Percentiles rank a stretch among this genome's conserved stretches.
Conservation (phyloP, 2,888 invertebrate species). For the Metalampra italica region DNA sequence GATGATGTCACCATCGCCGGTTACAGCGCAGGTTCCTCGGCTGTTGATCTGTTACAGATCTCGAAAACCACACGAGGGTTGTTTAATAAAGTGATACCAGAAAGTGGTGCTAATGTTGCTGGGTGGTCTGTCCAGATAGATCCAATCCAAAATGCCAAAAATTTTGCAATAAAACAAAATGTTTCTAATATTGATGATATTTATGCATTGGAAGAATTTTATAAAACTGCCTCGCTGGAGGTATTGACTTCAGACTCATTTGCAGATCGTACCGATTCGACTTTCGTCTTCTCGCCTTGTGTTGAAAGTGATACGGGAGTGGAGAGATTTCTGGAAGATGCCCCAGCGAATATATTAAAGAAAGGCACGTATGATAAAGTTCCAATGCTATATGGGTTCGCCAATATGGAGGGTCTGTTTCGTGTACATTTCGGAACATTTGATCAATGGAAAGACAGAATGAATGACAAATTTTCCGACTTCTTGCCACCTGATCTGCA, state of each 20-base stretch:
- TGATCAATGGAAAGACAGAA: conserved; percentile 19
- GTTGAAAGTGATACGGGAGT: conserved; percentile 22
- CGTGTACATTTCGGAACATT: conserved; percentile 25
- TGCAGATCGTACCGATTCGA: conserved; percentile 20
- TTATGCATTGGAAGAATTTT: conserved; percentile 38
- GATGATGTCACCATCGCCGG: conserved; percentile 64
- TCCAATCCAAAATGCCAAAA: conserved; percentile 51
- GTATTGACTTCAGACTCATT: conserved; percentile 23
- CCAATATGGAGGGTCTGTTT: conserved; percentile 45
- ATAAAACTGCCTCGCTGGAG: conserved; percentile 29
- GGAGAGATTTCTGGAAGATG: conserved; percentile 32
- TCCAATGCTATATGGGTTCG: conserved; percentile 42
- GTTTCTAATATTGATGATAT: conserved; percentile 32
- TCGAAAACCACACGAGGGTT: conserved; percentile 52
- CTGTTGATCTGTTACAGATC: conserved; percentile 47
- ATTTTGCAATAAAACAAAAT: conserved; percentile 44
- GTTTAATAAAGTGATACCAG: conserved; percentile 57
- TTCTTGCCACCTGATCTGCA: conserved; percentile 44
- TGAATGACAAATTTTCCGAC: conserved; percentile 48
- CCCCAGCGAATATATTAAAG: conserved; percentile 36
- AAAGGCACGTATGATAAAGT: conserved; percentile 30
- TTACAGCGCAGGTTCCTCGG: conserved; percentile 59
- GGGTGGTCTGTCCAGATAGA: conserved; percentile 60
- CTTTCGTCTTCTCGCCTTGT: conserved; percentile 15
- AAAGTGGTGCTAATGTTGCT: conserved; percentile 58